These are phyloP conservation scores for Antheraea assamensis DNA, from an alignment of 2,888 invertebrate species.

Conservation along the genomic window DNA sequence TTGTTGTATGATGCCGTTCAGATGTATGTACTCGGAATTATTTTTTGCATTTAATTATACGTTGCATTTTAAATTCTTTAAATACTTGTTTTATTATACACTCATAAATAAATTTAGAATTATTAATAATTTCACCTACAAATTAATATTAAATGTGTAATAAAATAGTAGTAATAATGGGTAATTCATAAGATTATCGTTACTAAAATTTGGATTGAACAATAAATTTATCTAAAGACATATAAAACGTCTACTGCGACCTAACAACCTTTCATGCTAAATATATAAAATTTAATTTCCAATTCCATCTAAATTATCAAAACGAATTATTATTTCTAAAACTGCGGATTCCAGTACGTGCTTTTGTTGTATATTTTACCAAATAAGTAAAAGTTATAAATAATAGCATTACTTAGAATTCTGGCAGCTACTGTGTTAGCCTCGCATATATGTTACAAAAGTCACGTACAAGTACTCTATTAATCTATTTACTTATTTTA, in stretches of 20 bases:
- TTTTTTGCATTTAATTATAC: neutral
- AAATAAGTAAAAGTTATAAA: constrained; percentile 80
- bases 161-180: neutral
- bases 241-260: neutral
- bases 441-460: constrained; percentile 41
- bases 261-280: neutral
- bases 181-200: neutral
- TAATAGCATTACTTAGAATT: constrained; percentile 75
- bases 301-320: constrained; percentile 39
- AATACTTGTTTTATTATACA: too few relatives aligned
- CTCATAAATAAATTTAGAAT: too few relatives aligned
- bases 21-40: neutral
- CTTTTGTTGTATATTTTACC: constrained; percentile 73
- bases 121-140: too few relatives aligned
- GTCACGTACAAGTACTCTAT: constrained; percentile 24
- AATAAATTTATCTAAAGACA: neutral
- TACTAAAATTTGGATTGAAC: neutral
- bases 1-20: neutral
- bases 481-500: constrained; percentile 37
- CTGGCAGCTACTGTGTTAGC: constrained; percentile 68
- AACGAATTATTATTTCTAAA: constrained; percentile 61
- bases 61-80: neutral
- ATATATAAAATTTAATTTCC: neutral
- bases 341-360: constrained; percentile 57
- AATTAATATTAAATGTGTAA: too few relatives aligned